Evolutionary conservation across 2,113 vertebrate species (phyloP), one percentile per base, ranked within the genome.

Genomic region (Bostrychus sinensis): DNA sequence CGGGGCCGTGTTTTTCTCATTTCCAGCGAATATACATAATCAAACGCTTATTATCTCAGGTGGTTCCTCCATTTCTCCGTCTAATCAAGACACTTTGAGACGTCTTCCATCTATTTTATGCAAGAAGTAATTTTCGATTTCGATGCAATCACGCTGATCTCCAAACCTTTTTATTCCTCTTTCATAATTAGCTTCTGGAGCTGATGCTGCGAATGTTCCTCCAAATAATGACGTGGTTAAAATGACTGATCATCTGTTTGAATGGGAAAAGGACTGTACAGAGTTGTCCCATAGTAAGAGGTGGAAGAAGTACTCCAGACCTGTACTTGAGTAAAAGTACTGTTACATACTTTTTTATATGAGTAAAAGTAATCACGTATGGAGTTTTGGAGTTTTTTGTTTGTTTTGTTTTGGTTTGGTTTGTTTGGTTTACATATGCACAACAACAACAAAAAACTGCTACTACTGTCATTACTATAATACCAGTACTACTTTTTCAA

Each of bases 1-100:
- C 14, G 38, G 38, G 62, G 46, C 19, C 68, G 16, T 66, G 67
- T 72, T 65, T 54, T 77, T 72, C 53, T 61, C 67, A 62, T 64
- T 78, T 54, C 74, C 30, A 2, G 34, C 22, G 12, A 73, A 72
- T 43, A 17, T 25, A 19, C 22, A 71, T 69, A 61, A 81, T 77
- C 72, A 74, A 76, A 43, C 17, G 39, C 72, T 70, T 46, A 81
- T 85, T 80, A 78, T 72, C 72, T 63, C 60, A 55, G 65, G 46
- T 76, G 54, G 36, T 36, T 13, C 42, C n/a, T 17, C 46, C 54
- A 56, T n/a, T 77, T 56, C 17, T 36, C 62, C 22, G 37, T 10
- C 17, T 45, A 45, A 45, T 45, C 39, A 69, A 72, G 65, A 45
- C 17, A 56, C 53, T 70, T 41, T 86, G 73, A 88, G 82, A 80